These are phyloP conservation scores for Torymus texanus DNA, from an alignment of 2,888 invertebrate genomes.

Conservation along the genomic window DNA sequence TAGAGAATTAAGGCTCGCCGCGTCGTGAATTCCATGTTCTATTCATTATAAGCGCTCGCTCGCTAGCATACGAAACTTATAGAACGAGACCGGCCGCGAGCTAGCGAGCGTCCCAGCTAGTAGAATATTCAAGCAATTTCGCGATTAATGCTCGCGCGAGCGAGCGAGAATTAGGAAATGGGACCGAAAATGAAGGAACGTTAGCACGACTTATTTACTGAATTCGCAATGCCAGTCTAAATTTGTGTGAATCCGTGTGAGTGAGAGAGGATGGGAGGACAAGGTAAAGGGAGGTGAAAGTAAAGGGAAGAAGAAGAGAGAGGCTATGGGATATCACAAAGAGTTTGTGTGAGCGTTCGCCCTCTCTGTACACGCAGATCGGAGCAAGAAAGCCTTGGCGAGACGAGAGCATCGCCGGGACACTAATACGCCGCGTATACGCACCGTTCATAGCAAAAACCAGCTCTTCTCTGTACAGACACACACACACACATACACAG, in stretches of 20 bases:
- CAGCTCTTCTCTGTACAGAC: no score
- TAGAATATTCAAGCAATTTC: conserved; percentile 49
- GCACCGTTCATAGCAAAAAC: no score
- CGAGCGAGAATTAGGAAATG: conserved; percentile 47
- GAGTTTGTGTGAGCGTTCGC: no score
- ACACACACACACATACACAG: neutral
- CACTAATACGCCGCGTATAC: neutral
- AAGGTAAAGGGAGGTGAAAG: no score
- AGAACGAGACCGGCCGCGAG: conserved; percentile 18
- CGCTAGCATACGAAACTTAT: conserved; percentile 30
- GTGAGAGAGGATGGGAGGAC: no score
- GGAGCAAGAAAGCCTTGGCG: no score
- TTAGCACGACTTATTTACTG: conserved; percentile 49
- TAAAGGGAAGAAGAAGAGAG: no score
- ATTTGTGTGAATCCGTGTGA: conserved; percentile 30
- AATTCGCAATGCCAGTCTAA: conserved; percentile 45
- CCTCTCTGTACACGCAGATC: no score
- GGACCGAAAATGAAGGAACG: conserved; percentile 43
- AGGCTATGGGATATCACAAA: no score
- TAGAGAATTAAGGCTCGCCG: conserved; percentile 31
- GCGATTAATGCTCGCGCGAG: conserved; percentile 49
- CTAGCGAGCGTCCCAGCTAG: neutral
- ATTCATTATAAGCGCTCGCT: conserved; percentile 48
- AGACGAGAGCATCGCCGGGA: neutral
- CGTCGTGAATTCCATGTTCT: conserved; percentile 45